Evolutionary conservation across 2,888 invertebrate species (phyloP).

Genomic region (Ophion ventricosus): DNA sequence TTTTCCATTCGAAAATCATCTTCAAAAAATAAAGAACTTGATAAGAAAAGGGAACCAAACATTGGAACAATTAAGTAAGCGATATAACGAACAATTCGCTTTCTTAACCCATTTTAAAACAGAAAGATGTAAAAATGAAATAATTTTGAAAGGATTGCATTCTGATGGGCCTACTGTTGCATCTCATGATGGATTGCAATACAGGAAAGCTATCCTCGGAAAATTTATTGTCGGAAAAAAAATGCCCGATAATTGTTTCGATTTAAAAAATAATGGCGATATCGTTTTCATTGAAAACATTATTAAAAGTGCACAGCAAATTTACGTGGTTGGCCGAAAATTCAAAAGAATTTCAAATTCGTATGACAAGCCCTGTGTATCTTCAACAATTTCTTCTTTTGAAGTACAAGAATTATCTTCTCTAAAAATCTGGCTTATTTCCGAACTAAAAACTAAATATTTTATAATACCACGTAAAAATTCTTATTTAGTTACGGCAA

Average conservation of each 20-base stretch:
- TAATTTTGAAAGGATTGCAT: too few species aligned
- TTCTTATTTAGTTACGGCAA: conserved; percentile 25
- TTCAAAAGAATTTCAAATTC: conserved; percentile 23
- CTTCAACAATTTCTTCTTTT: conserved; percentile 27
- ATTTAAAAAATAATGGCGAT: conserved; percentile 30
- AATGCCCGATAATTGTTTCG: conserved; percentile 18
- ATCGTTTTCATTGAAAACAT: conserved; percentile 27
- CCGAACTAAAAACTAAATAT: conserved; percentile 20
- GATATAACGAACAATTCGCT: too few species aligned
- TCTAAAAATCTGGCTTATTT: conserved; percentile 23
- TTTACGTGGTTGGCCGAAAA: conserved; percentile 20
- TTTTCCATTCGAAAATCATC: too few species aligned
- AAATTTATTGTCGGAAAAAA: conserved; percentile 15
- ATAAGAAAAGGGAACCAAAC: too few species aligned
- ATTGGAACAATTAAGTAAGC: too few species aligned
- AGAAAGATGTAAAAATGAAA: too few species aligned
- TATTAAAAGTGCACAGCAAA: conserved; percentile 21
- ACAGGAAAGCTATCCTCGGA: too few species aligned
- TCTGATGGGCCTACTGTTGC: too few species aligned
- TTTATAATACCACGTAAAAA: conserved; percentile 29
- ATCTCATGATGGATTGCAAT: too few species aligned
- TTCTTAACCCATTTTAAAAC: too few species aligned
- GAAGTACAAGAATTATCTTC: conserved; percentile 28
- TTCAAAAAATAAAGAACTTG: too few species aligned
- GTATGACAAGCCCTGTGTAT: conserved; percentile 20